Evolutionary conservation across 2,888 invertebrate genomes (phyloP).

Genomic region (Seira musarum): DNA sequence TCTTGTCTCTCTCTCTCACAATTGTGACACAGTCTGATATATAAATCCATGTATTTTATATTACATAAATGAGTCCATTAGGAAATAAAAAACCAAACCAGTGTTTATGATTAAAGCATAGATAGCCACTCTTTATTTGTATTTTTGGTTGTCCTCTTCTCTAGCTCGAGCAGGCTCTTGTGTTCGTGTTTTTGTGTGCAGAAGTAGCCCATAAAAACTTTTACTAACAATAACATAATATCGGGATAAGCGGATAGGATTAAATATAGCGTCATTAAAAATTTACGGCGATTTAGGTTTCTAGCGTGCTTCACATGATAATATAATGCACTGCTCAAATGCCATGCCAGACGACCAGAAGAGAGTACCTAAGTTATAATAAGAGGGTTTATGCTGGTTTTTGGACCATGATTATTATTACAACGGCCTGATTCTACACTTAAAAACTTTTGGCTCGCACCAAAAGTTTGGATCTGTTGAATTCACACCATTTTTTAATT

Average conservation of each 20-base stretch:
- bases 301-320: not conserved
- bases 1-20: not conserved
- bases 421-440: too few relatives aligned
- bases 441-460: too few relatives aligned
- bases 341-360: too few relatives aligned
- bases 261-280: not conserved
- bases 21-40: not conserved
- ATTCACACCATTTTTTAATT: too few relatives aligned
- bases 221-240: not conserved
- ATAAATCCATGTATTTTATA: not conserved
- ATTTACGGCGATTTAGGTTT: not conserved
- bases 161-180: not conserved
- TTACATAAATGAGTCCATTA: not conserved
- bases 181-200: not conserved
- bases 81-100: too few relatives aligned
- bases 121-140: not conserved
- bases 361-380: too few relatives aligned
- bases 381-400: too few relatives aligned
- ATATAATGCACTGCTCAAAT: not conserved
- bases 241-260: not conserved
- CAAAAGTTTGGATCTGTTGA: not conserved
- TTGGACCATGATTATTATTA: too few relatives aligned
- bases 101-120: not conserved
- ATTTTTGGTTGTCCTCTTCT: not conserved
- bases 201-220: not conserved